Evolutionary conservation across 2,113 vertebrate species (phyloP).

Genomic region (Xyrauchen texanus): DNA sequence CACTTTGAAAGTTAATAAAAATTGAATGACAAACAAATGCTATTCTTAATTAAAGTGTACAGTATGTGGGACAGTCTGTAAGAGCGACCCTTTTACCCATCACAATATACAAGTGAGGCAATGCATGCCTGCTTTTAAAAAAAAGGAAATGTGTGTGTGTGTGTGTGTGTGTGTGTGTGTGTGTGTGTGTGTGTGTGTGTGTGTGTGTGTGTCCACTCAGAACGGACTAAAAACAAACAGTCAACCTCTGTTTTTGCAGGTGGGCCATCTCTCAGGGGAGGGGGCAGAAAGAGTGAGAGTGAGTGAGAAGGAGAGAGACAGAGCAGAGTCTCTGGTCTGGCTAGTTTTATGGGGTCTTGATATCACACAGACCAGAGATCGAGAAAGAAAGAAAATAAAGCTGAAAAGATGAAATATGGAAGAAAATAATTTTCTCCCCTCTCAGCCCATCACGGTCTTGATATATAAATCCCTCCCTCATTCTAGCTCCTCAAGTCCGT

Average conservation of each 20-base stretch:
- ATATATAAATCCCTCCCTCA: background rate
- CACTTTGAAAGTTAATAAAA: no score
- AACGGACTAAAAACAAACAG: conserved; percentile 31
- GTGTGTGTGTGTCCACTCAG: conserved; percentile 23
- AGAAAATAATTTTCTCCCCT: no score
- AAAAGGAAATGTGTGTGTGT: no score
- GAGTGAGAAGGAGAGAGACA: conserved; percentile 1
- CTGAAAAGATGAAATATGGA: no score
- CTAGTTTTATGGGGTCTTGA: conserved; percentile 20
- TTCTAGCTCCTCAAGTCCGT: background rate
- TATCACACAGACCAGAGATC: background rate
- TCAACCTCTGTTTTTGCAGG: conserved; percentile 12
- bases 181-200: background rate
- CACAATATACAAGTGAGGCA: no score
- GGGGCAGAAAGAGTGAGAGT: background rate
- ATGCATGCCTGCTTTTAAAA: no score
- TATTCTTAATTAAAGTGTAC: no score
- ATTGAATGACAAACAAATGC: no score
- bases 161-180: no score
- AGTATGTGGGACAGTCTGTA: no score
- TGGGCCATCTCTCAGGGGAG: conserved; percentile 21
- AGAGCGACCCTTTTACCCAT: no score
- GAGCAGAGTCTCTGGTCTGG: background rate
- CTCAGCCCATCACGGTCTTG: no score
- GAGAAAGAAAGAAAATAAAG: background rate